phyloP scores from a whole-genome alignment of 2,888 invertebrate species.

The Teleogryllus oceanicus region DNA sequence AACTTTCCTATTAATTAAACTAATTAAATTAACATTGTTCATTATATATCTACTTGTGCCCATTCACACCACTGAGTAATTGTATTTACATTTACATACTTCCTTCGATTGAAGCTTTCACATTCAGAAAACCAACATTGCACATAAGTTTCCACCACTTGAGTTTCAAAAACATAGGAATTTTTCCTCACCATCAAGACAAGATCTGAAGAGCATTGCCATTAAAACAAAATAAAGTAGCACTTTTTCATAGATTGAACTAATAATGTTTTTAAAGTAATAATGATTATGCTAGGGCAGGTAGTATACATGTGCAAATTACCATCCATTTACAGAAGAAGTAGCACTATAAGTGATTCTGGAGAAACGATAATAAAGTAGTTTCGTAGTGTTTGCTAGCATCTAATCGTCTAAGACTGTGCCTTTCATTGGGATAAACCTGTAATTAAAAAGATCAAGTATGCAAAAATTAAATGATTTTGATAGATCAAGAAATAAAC shows the following conservation, averaged over 20 bases:
- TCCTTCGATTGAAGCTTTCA: neutral
- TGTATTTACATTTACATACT: neutral
- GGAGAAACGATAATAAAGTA: constrained; percentile 85
- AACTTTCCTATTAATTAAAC: too few species aligned
- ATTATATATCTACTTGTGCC: neutral
- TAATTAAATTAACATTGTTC: neutral
- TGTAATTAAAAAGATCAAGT: constrained; percentile 40
- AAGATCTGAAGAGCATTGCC: neutral
- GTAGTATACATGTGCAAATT: too few species aligned
- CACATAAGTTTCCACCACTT: neutral
- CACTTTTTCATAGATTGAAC: too few species aligned
- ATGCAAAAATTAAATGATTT: constrained; percentile 2
- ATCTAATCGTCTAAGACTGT: constrained; percentile 88
- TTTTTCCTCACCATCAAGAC: neutral
- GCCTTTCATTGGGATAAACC: constrained; percentile 94
- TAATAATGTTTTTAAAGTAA: too few species aligned
- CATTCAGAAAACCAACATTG: neutral
- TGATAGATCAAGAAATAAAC: constrained; percentile 22
- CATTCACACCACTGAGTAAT: neutral
- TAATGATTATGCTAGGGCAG: too few species aligned
- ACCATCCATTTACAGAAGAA: constrained; percentile 2
- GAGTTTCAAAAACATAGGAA: neutral
- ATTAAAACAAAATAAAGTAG: too few species aligned
- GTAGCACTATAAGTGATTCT: constrained; percentile 62
- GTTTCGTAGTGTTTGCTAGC: constrained; percentile 97